Conservation (phyloP, 2,113 vertebrate species). For the Tyto alba region DNA sequence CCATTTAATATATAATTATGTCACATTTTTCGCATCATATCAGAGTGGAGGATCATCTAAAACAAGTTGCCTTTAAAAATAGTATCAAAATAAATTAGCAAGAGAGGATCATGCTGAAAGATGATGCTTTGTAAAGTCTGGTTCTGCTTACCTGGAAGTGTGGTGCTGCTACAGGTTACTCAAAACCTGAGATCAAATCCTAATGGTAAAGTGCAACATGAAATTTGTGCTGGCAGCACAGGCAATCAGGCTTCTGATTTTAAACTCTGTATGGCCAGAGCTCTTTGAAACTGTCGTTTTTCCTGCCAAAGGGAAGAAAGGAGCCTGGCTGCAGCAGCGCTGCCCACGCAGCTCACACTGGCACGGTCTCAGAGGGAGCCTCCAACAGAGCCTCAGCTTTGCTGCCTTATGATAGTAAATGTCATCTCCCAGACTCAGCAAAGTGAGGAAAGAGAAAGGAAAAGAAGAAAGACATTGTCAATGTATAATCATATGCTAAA, state of each 20-base stretch:
- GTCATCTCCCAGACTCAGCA: neutral
- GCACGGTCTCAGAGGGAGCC: neutral
- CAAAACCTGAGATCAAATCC: slow-evolving; percentile 6
- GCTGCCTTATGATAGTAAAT: neutral
- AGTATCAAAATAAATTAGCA: neutral
- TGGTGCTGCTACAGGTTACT: neutral
- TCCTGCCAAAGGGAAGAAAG: neutral
- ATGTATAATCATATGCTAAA: neutral
- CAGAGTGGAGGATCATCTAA: neutral
- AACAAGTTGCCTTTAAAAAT: neutral
- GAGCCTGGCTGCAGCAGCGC: neutral
- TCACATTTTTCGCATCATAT: neutral
- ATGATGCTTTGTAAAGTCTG: neutral
- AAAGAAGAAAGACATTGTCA: neutral
- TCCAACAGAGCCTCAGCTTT: neutral
- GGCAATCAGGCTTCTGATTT: neutral
- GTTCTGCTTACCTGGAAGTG: neutral
- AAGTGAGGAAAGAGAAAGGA: neutral
- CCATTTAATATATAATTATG: neutral
- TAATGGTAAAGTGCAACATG: neutral
- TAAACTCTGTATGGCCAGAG: neutral
- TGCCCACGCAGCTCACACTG: neutral
- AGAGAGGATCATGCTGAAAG: neutral
- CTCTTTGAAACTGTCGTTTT: slow-evolving; percentile 13
- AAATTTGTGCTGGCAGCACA: neutral